Base-by-base conservation (phyloP, 2,797 vertebrate genomes). In the Nannoperca obscura region DNA sequence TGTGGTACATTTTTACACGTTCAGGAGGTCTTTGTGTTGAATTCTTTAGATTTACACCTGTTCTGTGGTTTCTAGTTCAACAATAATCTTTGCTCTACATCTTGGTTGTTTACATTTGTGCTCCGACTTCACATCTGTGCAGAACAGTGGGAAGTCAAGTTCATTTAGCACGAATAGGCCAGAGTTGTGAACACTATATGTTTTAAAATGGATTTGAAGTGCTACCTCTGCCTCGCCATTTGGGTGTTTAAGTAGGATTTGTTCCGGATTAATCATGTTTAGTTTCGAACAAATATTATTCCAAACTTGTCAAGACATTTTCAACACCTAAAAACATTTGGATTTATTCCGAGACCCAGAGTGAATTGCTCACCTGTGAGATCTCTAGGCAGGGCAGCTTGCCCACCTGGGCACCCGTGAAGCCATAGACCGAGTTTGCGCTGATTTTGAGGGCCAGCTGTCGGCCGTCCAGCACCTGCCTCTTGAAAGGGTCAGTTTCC, bases 371-470 rank as follows among this genome's bases (percentile, higher is more conserved):
- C 74, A 98, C 97, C 96, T 98, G 97, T 6, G 97, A 98, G 90
- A 98, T 98, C 90, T 98, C 97, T 13, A 98, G 87, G 74, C 97
- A 98, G 1, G 97, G 97, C 86, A 98, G 91, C 78, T 97, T 97
- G 84, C 97, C 97, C 85, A 98, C 97, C 86, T 98, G 97, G 36
- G 97, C 97, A 0, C 97, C 97, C 0, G 97, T 98, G 92, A 98
- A 98, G 66, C 97, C 97, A 0, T 98, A 98, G 12, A 98, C 97
- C 0, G 97, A 98, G 93, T 98, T 98, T 8, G 97, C 97, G 0
- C 97, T 98, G 87, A 98, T 95, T 92, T 98, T 98, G 12, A 98
- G 94, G 0, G 97, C 97, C 69, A 97, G 88, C 84, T 98, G 97
- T 68, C 97, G 95, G 11, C 97, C 97, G 0, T 98, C 97, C 84